These are phyloP conservation scores for Dryobotodes eremita DNA, from an alignment of 2,888 invertebrate genomes.

Conservation along the genomic window DNA sequence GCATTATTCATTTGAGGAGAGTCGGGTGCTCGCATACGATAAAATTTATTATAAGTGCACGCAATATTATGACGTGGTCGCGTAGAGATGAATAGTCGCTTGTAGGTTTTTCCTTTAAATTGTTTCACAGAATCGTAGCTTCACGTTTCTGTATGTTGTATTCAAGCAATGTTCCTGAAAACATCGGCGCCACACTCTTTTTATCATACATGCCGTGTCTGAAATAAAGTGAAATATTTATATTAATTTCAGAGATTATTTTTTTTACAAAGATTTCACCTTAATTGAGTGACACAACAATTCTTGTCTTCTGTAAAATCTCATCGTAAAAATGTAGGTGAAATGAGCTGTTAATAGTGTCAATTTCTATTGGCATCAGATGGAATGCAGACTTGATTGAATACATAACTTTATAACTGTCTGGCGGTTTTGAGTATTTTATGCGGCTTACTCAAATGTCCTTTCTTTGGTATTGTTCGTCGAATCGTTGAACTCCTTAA, in stretches of 20 bases:
- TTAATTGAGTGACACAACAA: background rate
- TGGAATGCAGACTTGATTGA: too few relatives aligned
- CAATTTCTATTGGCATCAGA: too few relatives aligned
- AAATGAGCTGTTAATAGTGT: too few relatives aligned
- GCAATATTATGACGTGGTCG: slow-evolving; percentile 68
- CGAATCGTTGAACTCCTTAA: too few relatives aligned
- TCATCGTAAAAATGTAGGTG: too few relatives aligned
- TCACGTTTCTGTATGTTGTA: background rate
- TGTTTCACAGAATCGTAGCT: background rate
- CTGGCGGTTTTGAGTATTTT: too few relatives aligned
- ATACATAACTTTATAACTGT: too few relatives aligned
- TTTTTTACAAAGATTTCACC: background rate
- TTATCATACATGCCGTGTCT: background rate
- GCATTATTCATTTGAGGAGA: slow-evolving; percentile 82
- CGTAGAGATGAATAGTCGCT: slow-evolving; percentile 52
- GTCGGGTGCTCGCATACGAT: slow-evolving; percentile 72
- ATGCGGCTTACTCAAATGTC: too few relatives aligned
- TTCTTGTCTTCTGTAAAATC: too few relatives aligned
- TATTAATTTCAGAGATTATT: background rate
- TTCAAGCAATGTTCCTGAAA: background rate
- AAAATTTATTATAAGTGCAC: slow-evolving; percentile 75
- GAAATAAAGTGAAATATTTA: background rate
- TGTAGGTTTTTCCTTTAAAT: slow-evolving; percentile 22
- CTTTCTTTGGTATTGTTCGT: too few relatives aligned
- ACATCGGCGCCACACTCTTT: background rate